Percentiles rank a stretch among this genome's conserved stretches.
phyloP scores from a whole-genome alignment of 2,113 vertebrate genomes.

The Saccopteryx bilineata region DNA sequence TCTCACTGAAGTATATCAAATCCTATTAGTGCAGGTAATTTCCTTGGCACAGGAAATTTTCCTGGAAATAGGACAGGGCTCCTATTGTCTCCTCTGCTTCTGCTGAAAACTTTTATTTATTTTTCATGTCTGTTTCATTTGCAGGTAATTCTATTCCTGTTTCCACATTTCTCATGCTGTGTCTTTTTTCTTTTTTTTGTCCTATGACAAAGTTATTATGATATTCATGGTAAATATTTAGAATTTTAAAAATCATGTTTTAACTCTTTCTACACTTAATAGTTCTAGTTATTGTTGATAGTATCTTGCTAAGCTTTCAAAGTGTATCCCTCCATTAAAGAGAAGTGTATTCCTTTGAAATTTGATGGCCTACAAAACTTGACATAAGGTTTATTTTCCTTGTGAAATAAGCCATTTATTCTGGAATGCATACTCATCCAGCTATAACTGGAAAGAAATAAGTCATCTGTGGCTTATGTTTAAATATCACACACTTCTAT shows the following conservation, averaged over 20 bases:
- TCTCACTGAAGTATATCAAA: slow-evolving; percentile 85
- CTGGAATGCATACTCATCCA: not conserved
- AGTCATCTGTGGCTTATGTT: not conserved
- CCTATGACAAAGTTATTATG: not conserved
- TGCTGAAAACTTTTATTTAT: slow-evolving; percentile 49
- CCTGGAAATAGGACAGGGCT: slow-evolving; percentile 75
- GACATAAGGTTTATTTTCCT: slow-evolving; percentile 31
- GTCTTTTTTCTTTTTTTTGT: slow-evolving; percentile 10
- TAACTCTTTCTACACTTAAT: not conserved
- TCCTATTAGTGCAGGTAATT: slow-evolving; percentile 86
- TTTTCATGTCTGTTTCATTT: slow-evolving; percentile 70
- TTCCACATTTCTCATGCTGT: slow-evolving; percentile 28
- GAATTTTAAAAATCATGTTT: not conserved
- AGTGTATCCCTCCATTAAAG: not conserved
- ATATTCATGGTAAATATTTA: not conserved
- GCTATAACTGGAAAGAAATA: slow-evolving; percentile 53
- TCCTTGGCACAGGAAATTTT: slow-evolving; percentile 21
- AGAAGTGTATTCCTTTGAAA: slow-evolving; percentile 66
- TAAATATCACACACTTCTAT: slow-evolving; percentile 34
- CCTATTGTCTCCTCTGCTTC: slow-evolving; percentile 49
- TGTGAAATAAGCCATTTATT: slow-evolving; percentile 24
- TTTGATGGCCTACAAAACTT: slow-evolving; percentile 48
- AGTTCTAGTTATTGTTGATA: not conserved
- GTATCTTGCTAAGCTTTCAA: not conserved
- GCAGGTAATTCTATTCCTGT: slow-evolving; percentile 59